Evolutionary conservation across 1,140 invertebrate species (phyloP).

Genomic region (Ptiloglossa arizonensis): DNA sequence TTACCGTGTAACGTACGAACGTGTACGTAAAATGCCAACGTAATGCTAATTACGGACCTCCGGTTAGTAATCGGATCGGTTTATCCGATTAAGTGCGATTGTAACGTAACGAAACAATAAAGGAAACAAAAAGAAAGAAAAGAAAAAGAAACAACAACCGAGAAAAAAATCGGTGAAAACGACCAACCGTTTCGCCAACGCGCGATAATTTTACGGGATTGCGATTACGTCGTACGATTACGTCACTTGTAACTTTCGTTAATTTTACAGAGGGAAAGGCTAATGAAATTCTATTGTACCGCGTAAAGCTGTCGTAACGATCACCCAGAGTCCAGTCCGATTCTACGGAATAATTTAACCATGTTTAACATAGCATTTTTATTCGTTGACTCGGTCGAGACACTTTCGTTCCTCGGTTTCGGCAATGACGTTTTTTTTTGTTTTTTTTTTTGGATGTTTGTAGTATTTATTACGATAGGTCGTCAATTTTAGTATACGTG

Average conservation of each 20-base stretch:
- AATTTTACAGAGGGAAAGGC: neutral
- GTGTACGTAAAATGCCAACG: conserved; percentile 31
- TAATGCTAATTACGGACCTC: conserved; percentile 26
- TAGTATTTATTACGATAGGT: no score
- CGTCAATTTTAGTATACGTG: no score
- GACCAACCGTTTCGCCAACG: neutral
- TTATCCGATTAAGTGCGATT: conserved; percentile 34
- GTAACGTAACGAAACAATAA: no score
- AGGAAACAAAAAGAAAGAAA: no score
- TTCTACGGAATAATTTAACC: no score
- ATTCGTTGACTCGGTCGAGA: no score
- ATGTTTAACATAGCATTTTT: no score
- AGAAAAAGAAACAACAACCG: no score
- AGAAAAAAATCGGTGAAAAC: neutral
- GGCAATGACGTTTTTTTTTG: no score
- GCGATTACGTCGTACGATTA: neutral
- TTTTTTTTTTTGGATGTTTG: no score
- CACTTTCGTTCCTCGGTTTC: no score
- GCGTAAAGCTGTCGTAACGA: no score
- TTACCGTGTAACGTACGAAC: conserved; percentile 19
- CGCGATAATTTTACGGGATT: neutral
- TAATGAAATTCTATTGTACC: neutral
- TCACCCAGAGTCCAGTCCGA: neutral
- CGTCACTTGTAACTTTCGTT: neutral
- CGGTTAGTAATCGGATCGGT: conserved; percentile 30